Evolutionary conservation across 2,113 vertebrate species (phyloP), one percentile per base, ranked within the genome.

Genomic region (Nymphicus hollandicus): DNA sequence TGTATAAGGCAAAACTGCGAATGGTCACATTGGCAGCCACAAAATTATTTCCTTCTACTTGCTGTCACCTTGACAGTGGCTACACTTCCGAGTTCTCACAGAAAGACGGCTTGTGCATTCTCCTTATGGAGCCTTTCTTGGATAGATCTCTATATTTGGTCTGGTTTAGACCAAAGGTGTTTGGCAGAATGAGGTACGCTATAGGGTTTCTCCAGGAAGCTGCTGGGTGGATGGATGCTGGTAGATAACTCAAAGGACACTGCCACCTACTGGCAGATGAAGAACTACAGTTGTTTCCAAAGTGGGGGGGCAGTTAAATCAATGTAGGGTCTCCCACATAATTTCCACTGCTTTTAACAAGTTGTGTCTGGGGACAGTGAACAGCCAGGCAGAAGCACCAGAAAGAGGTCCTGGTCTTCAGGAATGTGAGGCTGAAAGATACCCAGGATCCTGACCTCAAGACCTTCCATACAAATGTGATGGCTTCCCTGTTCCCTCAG

Each of bases 191-290:
- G 60, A 55, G 25, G 19, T 16, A 3, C 35, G 33, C 64, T 11
- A 0, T 10, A 11, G 58, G 9, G 47, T 24, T 66, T 58, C 64
- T 56, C n/a, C 35, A 1, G 8, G 41, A 12, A 27, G 33, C 33
- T 58, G 33, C 33, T 29, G 11, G 2, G 41, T 13, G 46, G 29
- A 9, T 13, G 46, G 29, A 9, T 52, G 1, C 89, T 18, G 31
- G 66, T 14, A 53, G 66, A 91, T 91, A 78, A 86, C 76, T 20
- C 83, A 79, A 83, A 84, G 86, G 88, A 90, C 87, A 92, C 94
- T 81, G 95, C 95, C 96, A 94, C 83, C 95, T 96, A 88, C 95
- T 86, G 96, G 96, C 92, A 86, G 63, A 65, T 1, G 27, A 64
- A 43, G 92, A 60, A 27, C 3, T 61, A 7, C 17, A 10, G 27